Conservation (phyloP, 2,113 vertebrate species). For the Heterocephalus glaber region DNA sequence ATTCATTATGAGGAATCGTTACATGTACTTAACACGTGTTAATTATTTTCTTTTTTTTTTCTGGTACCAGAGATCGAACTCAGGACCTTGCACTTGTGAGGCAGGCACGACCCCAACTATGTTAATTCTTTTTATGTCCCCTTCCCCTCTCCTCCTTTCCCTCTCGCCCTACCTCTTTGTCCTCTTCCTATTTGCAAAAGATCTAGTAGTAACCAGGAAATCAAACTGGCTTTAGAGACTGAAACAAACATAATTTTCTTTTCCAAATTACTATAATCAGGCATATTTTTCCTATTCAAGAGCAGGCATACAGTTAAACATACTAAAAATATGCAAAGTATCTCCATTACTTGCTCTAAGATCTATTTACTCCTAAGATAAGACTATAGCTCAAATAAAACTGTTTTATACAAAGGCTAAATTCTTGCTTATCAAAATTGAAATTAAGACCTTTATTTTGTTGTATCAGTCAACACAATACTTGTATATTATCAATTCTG, state of each 20-base stretch:
- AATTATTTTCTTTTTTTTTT: too few relatives aligned
- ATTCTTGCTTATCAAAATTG: neutral
- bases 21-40: neutral
- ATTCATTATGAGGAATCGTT: neutral
- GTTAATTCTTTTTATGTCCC: neutral
- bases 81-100: too few relatives aligned
- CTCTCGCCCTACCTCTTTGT: neutral
- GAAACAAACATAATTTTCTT: neutral
- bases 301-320: neutral
- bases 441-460: neutral
- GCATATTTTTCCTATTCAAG: neutral
- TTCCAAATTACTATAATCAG: neutral
- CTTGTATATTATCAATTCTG: neutral
- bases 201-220: neutral
- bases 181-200: neutral
- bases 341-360: neutral
- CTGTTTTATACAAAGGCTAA: neutral
- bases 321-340: neutral
- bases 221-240: neutral
- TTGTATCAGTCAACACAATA: neutral
- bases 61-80: too few relatives aligned
- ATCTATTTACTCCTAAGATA: neutral
- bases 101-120: too few relatives aligned
- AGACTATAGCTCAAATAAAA: neutral
- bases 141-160: neutral